Evolutionary conservation across 2,888 invertebrate genomes (phyloP), one percentile per base, ranked within the genome.

Genomic region (Megalurothrips usitatus): DNA sequence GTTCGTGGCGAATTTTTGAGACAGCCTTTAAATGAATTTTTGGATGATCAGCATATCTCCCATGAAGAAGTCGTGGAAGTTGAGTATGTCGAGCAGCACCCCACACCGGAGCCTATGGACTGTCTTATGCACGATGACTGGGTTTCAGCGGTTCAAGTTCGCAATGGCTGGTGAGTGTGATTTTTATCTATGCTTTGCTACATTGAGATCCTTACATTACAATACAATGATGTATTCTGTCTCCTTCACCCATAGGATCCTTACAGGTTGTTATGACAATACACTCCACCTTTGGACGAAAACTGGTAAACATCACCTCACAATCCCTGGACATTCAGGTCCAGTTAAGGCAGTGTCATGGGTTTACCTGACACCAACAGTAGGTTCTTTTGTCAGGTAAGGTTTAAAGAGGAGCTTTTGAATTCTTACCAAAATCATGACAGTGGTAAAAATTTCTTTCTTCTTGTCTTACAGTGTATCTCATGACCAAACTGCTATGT

Each of bases 121-220:
- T 96, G 96, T 86, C 89, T 99, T 83, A 90, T 96, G 87, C 98
- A 98, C 85, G 97, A 98, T 88, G 99, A 99, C 86, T 99, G 99
- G 99, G 96, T 99, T n/a, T 94, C 96, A 28, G 92, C 95, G 78
- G 92, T 97, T 0, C 92, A 94, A 84, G 90, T 92, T 75, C 88
- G 89, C 82, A 91, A 90, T 75, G 91, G 92, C 86, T 95, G 94
- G 93, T 93, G 86, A 85, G 83, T 82, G 80, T 79, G 79, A 79
- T 83, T 8, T 58, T 81, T 79, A 82, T 43, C 82, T 78, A 82
- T 81, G 79, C 81, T 82, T 34, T 81, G 80, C 17, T 84, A 82
- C 81, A 81, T 80, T 81, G 58, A 28, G 23, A 48, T 43, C 34
- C 47, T 43, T 78, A 28, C 26, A 14, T 79, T n/a, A n/a, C 26